Evolutionary conservation across 2,797 vertebrate genomes (phyloP), one percentile per base, ranked within the genome.

Genomic region (Trichosurus vulpecula): DNA sequence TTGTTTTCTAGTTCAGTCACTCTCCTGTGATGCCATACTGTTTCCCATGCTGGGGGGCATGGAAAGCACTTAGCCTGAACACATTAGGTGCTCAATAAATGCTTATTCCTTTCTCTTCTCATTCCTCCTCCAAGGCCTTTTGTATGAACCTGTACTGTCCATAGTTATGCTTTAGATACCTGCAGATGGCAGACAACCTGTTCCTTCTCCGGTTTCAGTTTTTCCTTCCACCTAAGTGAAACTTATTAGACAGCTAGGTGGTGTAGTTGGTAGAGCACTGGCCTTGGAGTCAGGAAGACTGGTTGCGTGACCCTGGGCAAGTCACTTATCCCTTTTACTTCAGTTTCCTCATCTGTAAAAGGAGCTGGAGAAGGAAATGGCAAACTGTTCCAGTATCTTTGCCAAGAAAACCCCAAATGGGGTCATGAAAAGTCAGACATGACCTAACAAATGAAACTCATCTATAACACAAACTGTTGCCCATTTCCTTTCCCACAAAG

Each of bases 401-500:
- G 58, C 31, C 31, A 61, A 61, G 58, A 61, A 35, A 58, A 61
- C 31, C 58, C 58, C 12, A 61, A 35, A 31, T 58, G 30, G 57
- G 3, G 11, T 58, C 12, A 31, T 58, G 9, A 58, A 66, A n/a
- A 66, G 31, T 74, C 61, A 74, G 35, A 74, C 6, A 74, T n/a
- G 35, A 41, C 35, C 30, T 6, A 74, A 74, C 61, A n/a, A 74
- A n/a, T 74, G 35, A 74, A 74, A 74, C 35, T 74, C 22, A n/a
- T n/a, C 61, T n/a, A 41, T 74, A 74, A 74, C 16, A 74, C 61
- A 19, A 74, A n/a, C 6, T 22, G 16, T 57, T 5, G 31, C 25
- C 30, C 31, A 31, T 91, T 95, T 58, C 12, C 61, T 4, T 96
- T 95, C 90, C 25, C 25, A 10, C 51, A 90, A 87, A 29, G 90